These are phyloP conservation scores for Sabellastarte sp. DNA, from an alignment of 2,888 invertebrate species.

Conservation along the genomic window DNA sequence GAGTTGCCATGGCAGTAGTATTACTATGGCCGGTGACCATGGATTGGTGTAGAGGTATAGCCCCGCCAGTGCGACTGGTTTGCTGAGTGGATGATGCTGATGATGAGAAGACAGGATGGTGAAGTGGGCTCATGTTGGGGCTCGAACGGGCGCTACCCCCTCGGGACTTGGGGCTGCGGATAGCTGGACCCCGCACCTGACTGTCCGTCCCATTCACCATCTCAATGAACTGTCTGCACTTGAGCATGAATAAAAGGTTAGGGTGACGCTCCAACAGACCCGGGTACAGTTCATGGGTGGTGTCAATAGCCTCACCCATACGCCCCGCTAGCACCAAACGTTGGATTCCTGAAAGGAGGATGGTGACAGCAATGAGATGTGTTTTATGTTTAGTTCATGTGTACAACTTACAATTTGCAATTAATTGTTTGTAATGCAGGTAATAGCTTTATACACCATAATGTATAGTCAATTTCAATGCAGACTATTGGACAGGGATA, in stretches of 20 bases:
- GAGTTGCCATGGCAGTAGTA: constrained; percentile 3
- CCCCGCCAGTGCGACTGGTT: background rate
- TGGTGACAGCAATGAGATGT: too few relatives aligned
- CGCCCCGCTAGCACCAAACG: constrained; percentile 87
- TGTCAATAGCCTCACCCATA: constrained; percentile 93
- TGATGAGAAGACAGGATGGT: constrained; percentile 23
- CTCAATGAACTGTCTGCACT: constrained; percentile 97
- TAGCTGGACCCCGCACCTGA: constrained; percentile 65
- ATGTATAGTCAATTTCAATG: too few relatives aligned
- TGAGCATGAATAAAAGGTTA: constrained; percentile 90
- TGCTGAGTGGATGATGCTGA: too few relatives aligned
- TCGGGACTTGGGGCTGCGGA: constrained; percentile 51
- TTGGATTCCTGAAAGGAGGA: constrained; percentile 79
- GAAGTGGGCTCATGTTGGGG: constrained; percentile 56
- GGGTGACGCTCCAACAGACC: constrained; percentile 87
- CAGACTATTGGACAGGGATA: too few relatives aligned
- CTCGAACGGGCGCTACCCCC: constrained; percentile 54
- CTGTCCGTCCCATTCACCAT: constrained; percentile 71
- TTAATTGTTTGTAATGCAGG: too few relatives aligned
- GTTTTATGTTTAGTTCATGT: too few relatives aligned
- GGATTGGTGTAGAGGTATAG: too few relatives aligned
- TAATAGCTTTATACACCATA: too few relatives aligned
- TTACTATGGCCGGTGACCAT: background rate
- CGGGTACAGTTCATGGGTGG: constrained; percentile 85
- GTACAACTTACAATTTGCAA: too few relatives aligned